Evolutionary conservation across 2,888 invertebrate genomes (phyloP), one percentile per base, ranked within the genome.

Genomic region (Hofmannophila pseudospretella): DNA sequence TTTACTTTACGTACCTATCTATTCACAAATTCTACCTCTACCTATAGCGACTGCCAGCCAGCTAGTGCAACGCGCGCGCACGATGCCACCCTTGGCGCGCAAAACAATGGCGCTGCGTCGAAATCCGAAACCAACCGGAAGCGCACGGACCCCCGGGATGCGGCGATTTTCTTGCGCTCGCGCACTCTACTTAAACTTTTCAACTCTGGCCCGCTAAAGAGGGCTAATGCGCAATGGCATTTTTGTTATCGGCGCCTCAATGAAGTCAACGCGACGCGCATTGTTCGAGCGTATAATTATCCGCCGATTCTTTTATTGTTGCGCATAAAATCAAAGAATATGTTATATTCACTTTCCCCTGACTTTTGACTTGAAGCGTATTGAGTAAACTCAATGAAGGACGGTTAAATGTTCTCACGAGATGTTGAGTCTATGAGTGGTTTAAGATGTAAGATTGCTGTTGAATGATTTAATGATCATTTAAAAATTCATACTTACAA

Each of bases 381-480:
- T 79, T 80, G 77, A 67, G 54, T 60, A 54, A 58, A 61, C 57
- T 77, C 68, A 72, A 73, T 74, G 56, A 64, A 69, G 70, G 74
- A 84, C 86, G 85, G 86, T 86, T 86, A 79, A 81, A 82, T 74
- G 66, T 85, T 86, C 86, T 84, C 86, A 86, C 84, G 82, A 66
- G 52, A 67, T 62, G 55, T 49, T 72, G 72, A 47, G 52, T 64
- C 49, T 50, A 49, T 45, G 49, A 68, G 63, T 56, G 46, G n/a
- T 44, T 49, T n/a, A n/a, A n/a, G n/a, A n/a, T n/a, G n/a, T n/a
- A n/a, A n/a, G n/a, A n/a, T n/a, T n/a, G n/a, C n/a, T n/a, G n/a
- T n/a, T n/a, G n/a, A n/a, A n/a, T n/a, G n/a, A n/a, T n/a, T n/a
- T n/a, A n/a, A n/a, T n/a, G n/a, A n/a, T n/a, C n/a, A n/a, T n/a